Base-by-base conservation (phyloP, 2,113 vertebrate genomes). In the Pseudonaja textilis region DNA sequence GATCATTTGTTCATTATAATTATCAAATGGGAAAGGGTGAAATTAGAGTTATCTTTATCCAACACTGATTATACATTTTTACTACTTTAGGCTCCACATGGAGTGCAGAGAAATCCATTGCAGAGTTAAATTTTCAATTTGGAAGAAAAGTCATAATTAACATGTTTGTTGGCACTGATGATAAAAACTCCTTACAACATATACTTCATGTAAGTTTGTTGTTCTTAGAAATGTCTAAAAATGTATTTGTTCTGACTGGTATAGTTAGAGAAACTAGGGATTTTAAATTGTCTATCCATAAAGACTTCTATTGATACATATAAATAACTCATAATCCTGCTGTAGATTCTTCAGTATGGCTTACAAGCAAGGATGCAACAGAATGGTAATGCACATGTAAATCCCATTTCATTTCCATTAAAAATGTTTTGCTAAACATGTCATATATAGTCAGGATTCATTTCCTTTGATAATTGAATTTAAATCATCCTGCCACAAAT, bases 121-220 rank as follows among this genome's bases (percentile, higher is more conserved):
- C 98, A 91, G 98, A 95, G 94, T 96, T 99, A 91, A 99, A 98
- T 93, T 97, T 98, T 95, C 98, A 98, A 97, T 99, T 99, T 34
- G 98, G 98, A 34, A 99, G 98, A 96, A 98, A 97, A 81, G 98
- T 99, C 92, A 96, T 99, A 54, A 98, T 99, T 89, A 99, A 98
- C 94, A 98, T 99, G 95, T 99, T 98, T 94, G 97, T 99, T 39
- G 98, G 98, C 95, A 99, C 98, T 0, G 99, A 99, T 56, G 99
- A 99, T 94, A 98, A 98, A 94, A 98, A 99, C 96, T 99, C 99
- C 94, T 97, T 97, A 85, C 97, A 98, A 7, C 97, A 99, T 69
- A 98, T 99, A 95, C 99, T 99, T 97, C 99, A 99, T 88, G 99
- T 99, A 98, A 97, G 99, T 99, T 94, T 97, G 91, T 88, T 42